Evolutionary conservation across 2,113 vertebrate species (phyloP).

Genomic region (Todiramphus chloris): DNA sequence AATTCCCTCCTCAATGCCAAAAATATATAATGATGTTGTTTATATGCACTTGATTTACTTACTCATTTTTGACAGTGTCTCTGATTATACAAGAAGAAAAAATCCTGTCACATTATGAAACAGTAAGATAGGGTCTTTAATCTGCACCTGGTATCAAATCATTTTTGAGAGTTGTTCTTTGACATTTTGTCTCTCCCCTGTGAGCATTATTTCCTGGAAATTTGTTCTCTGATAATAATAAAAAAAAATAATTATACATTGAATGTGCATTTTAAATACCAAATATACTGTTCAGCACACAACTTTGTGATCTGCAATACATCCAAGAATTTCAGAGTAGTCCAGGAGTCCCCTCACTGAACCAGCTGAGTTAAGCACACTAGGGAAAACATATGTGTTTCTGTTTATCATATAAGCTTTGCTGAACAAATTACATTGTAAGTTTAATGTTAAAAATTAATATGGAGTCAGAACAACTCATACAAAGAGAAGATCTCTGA

Average conservation of each 20-base stretch:
- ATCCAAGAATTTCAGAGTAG: not conserved
- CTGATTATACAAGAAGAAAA: not conserved
- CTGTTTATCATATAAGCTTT: not conserved
- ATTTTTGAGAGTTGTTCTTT: slow-evolving; percentile 9
- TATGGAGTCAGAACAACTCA: not conserved
- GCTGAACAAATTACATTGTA: not conserved
- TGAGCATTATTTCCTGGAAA: slow-evolving; percentile 3
- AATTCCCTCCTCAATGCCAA: not conserved
- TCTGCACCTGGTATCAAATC: not conserved
- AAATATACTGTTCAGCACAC: not conserved
- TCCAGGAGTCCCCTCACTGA: not conserved
- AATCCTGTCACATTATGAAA: not conserved
- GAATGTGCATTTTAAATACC: slow-evolving; percentile 9
- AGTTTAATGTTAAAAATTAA: not conserved
- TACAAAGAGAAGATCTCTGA: not conserved
- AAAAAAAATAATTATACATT: not conserved
- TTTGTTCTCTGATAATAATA: not conserved
- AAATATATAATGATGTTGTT: not conserved
- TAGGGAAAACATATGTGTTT: slow-evolving; percentile 3
- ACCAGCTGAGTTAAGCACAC: not conserved
- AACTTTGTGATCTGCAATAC: not conserved
- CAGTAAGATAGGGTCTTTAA: not conserved
- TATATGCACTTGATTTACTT: not conserved
- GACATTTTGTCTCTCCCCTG: slow-evolving; percentile 14
- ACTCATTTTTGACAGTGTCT: not conserved